Evolutionary conservation across 2,888 invertebrate species (phyloP), one percentile per base, ranked within the genome.

Genomic region (Drosophila phalerata): DNA sequence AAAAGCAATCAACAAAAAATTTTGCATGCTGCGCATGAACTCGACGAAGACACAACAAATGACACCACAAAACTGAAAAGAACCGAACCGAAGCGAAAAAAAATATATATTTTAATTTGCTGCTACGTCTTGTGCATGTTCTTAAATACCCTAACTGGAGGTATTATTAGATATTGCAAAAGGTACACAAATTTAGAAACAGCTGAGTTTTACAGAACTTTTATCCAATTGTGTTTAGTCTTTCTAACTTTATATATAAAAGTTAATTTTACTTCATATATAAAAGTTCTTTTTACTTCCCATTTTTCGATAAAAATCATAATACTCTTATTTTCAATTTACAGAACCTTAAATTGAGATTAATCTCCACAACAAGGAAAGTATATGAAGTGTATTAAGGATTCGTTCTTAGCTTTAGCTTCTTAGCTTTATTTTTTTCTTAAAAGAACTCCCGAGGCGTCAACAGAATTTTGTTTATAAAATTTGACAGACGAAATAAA

Each of bases 11-110:
- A 60, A 60, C 30, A 40, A 43, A 60, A 49, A 48, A 71, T 77
- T 88, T 82, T 61, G 88, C 85, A 87, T 84, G 74, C 88, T 75
- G 72, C 66, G 62, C 85, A 74, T 74, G 83, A 78, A 71, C 62
- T 68, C 63, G 45, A 52, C 47, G 42, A 63, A 66, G 69, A 80
- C 58, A 75, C 83, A 73, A 77, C 68, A 84, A 84, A 87, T 79
- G 85, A 69, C 79, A 84, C 76, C 79, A 73, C 64, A 67, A 79
- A 79, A 71, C 75, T 67, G 49, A 78, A 70, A 62, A 47, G 57
- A 63, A 68, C 56, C 53, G 57, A 63, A 69, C 3, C 60, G 49
- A 74, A 60, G 19, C 55, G 61, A 69, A 77, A 65, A 72, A 61
- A 68, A 37, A 15, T 67, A 84, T 63, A 57, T 69, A 69, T 83